A percentile compares a stretch with the other conserved stretches of the same genome.
phyloP scores from a whole-genome alignment of 2,113 vertebrate species.

The Platysternon megacephalum region DNA sequence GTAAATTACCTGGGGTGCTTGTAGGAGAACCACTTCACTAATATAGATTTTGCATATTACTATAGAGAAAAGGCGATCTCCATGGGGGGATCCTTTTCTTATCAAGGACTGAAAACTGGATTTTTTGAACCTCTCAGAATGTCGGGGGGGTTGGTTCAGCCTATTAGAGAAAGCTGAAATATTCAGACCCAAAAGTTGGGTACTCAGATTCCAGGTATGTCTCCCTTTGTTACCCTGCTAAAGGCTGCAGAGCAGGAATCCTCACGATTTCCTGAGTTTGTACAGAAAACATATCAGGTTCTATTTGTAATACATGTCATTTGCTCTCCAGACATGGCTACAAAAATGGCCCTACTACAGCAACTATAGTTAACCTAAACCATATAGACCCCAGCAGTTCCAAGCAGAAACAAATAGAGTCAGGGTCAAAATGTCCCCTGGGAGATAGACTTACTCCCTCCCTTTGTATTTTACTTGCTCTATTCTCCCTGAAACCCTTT shows the following conservation, averaged over 20 bases:
- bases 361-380: neutral
- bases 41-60: neutral
- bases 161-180: neutral
- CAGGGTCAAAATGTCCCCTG: neutral
- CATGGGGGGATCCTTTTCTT: neutral
- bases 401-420: neutral
- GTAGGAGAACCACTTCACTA: slow-evolving; percentile 32
- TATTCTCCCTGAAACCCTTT: neutral
- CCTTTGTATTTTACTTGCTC: neutral
- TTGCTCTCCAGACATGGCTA: neutral
- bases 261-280: neutral
- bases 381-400: neutral
- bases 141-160: neutral
- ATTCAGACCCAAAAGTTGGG: neutral
- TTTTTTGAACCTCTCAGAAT: neutral
- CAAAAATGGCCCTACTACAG: neutral
- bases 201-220: neutral
- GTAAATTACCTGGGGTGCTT: slow-evolving; percentile 16
- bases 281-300: neutral
- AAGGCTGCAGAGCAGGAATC: neutral
- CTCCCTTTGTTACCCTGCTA: neutral
- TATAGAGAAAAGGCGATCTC: neutral
- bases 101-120: neutral
- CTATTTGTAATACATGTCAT: neutral
- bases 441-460: neutral